A percentile compares a stretch with the other conserved stretches of the same genome.
Evolutionary conservation across 1,140 invertebrate species (phyloP).

Genomic region (Kradibia gibbosae): DNA sequence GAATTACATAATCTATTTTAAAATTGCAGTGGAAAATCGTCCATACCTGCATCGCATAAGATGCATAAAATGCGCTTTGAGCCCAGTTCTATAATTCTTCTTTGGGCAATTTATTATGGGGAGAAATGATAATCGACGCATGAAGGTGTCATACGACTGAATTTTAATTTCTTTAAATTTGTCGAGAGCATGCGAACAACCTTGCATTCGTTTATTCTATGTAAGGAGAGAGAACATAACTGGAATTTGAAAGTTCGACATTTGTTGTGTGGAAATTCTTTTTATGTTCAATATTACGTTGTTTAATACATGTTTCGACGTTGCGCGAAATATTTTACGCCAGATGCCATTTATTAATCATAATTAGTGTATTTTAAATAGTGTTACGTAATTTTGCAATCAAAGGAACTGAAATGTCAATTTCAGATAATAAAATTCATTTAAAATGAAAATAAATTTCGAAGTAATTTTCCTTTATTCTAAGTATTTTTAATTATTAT

Average conservation of each 20-base stretch:
- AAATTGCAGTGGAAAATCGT: slow-evolving; percentile 24
- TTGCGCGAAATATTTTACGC: not conserved
- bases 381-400: not conserved
- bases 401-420: not conserved
- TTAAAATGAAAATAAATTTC: not conserved
- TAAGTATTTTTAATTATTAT: not conserved
- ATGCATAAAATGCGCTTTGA: not conserved
- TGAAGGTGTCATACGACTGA: not conserved
- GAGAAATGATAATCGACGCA: not conserved
- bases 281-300: slow-evolving; percentile 4
- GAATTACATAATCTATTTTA: slow-evolving; percentile 6
- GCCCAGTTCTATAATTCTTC: not conserved
- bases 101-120: not conserved
- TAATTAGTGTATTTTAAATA: not conserved
- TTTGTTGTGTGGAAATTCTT: slow-evolving; percentile 15
- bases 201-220: not conserved
- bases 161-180: slow-evolving; percentile 33
- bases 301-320: not conserved
- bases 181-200: not conserved
- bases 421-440: not conserved
- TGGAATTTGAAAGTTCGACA: slow-evolving; percentile 45
- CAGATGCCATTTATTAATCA: not conserved
- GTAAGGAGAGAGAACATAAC: slow-evolving; percentile 35
- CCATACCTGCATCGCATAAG: not conserved
- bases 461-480: not conserved